Evolutionary conservation across 2,797 vertebrate genomes (phyloP), one percentile per base, ranked within the genome.

Genomic region (Balearica regulorum): DNA sequence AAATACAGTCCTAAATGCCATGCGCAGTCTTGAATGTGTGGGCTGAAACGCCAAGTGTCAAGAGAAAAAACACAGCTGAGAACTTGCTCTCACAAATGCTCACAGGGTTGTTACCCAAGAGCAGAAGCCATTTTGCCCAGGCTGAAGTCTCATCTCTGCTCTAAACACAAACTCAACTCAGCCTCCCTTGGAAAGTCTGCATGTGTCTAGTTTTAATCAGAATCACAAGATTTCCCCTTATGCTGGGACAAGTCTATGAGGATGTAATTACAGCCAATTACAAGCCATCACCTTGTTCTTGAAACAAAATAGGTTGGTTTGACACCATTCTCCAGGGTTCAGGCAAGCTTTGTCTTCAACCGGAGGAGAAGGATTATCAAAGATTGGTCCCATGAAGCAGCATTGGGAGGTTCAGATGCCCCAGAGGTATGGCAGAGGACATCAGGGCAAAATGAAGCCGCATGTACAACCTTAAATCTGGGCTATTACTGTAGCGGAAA

Each of bases 371-470:
- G 2, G 13, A 29, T 11, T 24, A 26, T 41, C 46, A 41, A 41
- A 46, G 22, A 17, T 16, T 4, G 7, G 31, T 41, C 22, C 48
- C 15, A 1, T 4, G 43, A 69, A 49, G 76, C 53, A 73, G 37
- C 13, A 16, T 31, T 0, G 0, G 5, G 70, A 28, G 16, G 20
- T 8, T 78, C 57, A 39, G 53, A 33, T 24, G 16, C 26, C 28
- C 5, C 8, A 31, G 31, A 49, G 19, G 1, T 14, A 2, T 4
- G 41, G 10, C 11, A 31, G 15, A 49, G 44, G 61, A 25, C 18
- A 3, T 0, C 24, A 31, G 49, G 48, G 26, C 8, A 54, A 37
- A 75, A 2, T 0, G 4, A 54, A 81, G 9, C 43, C 54, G n/a
- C 2, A 0, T 69, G 88, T 51, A 15, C n/a, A 43, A 3, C 48